phyloP scores from a whole-genome alignment of 1,140 invertebrate species.

The Atta colombica region DNA sequence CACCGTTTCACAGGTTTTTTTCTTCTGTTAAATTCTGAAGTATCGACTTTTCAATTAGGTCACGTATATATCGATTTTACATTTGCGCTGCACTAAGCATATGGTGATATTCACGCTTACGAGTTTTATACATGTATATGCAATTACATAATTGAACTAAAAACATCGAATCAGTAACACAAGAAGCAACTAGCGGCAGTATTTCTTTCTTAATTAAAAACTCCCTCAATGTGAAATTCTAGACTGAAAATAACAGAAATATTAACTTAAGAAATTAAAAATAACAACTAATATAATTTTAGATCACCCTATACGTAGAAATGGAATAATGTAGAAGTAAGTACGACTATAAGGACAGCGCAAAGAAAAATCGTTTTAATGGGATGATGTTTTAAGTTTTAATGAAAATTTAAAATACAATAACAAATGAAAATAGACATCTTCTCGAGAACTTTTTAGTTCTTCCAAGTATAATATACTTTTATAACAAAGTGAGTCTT shows the following conservation, averaged over 20 bases:
- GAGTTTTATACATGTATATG: not conserved
- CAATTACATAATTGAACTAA: not conserved
- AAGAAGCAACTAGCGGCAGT: not conserved
- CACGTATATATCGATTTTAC: conserved; percentile 58
- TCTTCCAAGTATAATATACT: not conserved
- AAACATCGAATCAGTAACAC: not conserved
- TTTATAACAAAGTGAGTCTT: not conserved
- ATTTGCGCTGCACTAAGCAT: conserved; percentile 4
- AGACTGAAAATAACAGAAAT: not conserved
- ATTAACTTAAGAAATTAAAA: not conserved
- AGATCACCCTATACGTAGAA: not conserved
- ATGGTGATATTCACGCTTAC: not conserved
- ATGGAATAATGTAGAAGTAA: not conserved
- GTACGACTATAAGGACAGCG: not conserved
- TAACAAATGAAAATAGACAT: conserved; percentile 54
- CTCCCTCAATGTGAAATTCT: not conserved
- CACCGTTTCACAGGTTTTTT: not conserved
- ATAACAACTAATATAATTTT: not conserved
- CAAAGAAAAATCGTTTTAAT: not conserved
- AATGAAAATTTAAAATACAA: conserved; percentile 64
- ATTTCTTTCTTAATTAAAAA: not conserved
- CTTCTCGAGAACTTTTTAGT: not conserved
- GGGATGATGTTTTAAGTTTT: conserved; percentile 41
- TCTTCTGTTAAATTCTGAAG: conserved; percentile 67
- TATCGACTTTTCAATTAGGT: conserved; percentile 76